Evolutionary conservation across 2,888 invertebrate species (phyloP), one percentile per base, ranked within the genome.

Genomic region (Euplagia quadripunctaria): DNA sequence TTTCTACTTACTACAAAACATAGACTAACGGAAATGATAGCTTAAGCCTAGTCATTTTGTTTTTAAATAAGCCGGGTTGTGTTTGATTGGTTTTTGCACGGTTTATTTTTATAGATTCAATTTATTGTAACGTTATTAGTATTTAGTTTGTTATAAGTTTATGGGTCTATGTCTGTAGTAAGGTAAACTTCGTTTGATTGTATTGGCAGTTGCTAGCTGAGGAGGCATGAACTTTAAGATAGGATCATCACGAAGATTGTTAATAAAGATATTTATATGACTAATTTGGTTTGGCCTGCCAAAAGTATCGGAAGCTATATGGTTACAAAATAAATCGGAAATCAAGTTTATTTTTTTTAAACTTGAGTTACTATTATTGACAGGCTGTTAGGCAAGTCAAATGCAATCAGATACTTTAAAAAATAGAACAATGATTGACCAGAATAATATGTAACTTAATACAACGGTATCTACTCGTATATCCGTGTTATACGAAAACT

Each of bases 281-380:
- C 43, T 12, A 61, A 20, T 4, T 12, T 20, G 12, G 20, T 20
- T 20, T 20, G 12, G 12, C 31, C 11, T 17, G n/a, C 20, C 20
- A 58, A 20, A 20, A 58, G 17, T 20, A 58, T 58, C 20, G 1
- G 4, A 58, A 11, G 58, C 9, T 20, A 58, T 58, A 58, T 20
- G 58, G 78, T 52, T 71, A 81, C 69, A 64, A 77, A 74, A 82
- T 79, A 75, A 70, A 71, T 68, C 73, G 68, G 72, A 74, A 75
- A 82, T 78, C 68, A 51, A 74, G 78, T 68, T 49, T 68, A 70
- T 74, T 43, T 61, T 20, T 20, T n/a, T 74, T 72, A 75, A 67
- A 83, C 73, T 73, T 75, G 70, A 81, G 74, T 75, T 68, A 51
- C 46, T 64, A 43, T 46, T 42, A 51, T 12, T 70, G 41, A 16